Evolutionary conservation across 2,888 invertebrate species (phyloP), one percentile per base, ranked within the genome.

Genomic region (Tetragonisca angustula): DNA sequence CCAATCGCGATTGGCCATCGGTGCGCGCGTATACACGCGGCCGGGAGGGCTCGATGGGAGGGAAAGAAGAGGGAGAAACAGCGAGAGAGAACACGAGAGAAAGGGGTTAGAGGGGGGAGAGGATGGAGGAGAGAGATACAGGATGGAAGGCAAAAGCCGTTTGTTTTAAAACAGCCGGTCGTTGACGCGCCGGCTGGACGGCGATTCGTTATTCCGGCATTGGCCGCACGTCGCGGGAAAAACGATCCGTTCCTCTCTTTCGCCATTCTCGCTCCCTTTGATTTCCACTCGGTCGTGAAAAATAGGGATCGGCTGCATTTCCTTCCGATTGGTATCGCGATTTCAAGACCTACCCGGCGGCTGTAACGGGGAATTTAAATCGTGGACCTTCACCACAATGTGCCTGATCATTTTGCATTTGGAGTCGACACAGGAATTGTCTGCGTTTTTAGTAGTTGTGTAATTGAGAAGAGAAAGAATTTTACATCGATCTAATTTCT

Each of bases 101-200:
- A 81, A 83, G 65, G 73, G 65, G 70, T 27, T 27, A 27, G 62
- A 71, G 69, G 71, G 73, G 73, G 62, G 73, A 43, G 54, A 56
- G 61, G 52, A 69, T 80, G 62, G 65, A 24, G 54, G 62, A 64
- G 70, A 62, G 72, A 43, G 73, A 27, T 54, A 21, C 65, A 65
- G 85, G 75, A 76, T 80, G 76, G 81, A 84, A 84, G 84, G 86
- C 79, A 86, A 87, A 88, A 81, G 88, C 85, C 90, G 90, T 89
- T 90, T 87, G 87, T 90, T 90, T 90, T 88, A 87, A 91, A 90
- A 91, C 91, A 90, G 87, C 89, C 88, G 89, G 86, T 86, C 89
- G 88, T 87, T 88, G 89, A 88, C 89, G 87, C 86, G 79, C 77
- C 86, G 86, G 86, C 85, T 86, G 90, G 87, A 89, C 89, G 86